These are phyloP conservation scores for Pseudomugil gertrudae DNA, from an alignment of 2,797 vertebrate genomes.

Conservation along the genomic window DNA sequence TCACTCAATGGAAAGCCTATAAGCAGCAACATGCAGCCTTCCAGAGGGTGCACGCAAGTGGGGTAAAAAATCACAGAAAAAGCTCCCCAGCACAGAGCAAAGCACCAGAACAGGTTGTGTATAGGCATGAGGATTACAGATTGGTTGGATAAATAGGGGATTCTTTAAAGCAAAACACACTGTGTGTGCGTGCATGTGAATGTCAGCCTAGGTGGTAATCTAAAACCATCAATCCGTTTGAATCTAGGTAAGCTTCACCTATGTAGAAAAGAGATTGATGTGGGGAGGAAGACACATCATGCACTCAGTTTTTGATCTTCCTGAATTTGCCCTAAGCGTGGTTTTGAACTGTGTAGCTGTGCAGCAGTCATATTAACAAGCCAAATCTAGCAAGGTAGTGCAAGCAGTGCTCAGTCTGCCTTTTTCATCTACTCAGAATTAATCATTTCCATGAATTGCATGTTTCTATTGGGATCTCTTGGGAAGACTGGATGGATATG, in stretches of 20 bases:
- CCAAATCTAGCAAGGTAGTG: conserved; percentile 38
- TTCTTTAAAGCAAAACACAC: conserved; percentile 66
- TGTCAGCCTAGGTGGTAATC: conserved; percentile 74
- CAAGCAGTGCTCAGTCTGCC: conserved; percentile 49
- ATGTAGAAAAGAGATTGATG: conserved; percentile 67
- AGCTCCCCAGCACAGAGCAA: conserved; percentile 54
- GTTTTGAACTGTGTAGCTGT: conserved; percentile 56
- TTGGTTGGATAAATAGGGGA: conserved; percentile 72
- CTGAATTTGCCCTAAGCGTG: conserved; percentile 63
- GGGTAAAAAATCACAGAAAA: conserved; percentile 71
- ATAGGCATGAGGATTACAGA: conserved; percentile 70
- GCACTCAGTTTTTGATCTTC: conserved; percentile 64
- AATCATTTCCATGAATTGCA: conserved; percentile 73
- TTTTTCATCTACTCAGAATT: conserved; percentile 57
- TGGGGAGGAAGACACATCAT: conserved; percentile 58
- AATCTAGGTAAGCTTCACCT: conserved; percentile 61
- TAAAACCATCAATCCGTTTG: conserved; percentile 71
- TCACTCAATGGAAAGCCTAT: conserved; percentile 80
- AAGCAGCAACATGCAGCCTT: conserved; percentile 77
- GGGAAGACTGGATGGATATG: conserved; percentile 51
- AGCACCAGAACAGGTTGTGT: conserved; percentile 65
- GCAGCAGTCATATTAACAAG: conserved; percentile 63
- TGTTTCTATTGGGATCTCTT: conserved; percentile 65
- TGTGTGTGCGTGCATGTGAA: conserved; percentile 40
- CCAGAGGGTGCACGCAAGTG: conserved; percentile 67